Percentiles rank a stretch among this genome's conserved stretches.
Conservation (phyloP, 2,113 vertebrate species). For the Tringa solitaria region DNA sequence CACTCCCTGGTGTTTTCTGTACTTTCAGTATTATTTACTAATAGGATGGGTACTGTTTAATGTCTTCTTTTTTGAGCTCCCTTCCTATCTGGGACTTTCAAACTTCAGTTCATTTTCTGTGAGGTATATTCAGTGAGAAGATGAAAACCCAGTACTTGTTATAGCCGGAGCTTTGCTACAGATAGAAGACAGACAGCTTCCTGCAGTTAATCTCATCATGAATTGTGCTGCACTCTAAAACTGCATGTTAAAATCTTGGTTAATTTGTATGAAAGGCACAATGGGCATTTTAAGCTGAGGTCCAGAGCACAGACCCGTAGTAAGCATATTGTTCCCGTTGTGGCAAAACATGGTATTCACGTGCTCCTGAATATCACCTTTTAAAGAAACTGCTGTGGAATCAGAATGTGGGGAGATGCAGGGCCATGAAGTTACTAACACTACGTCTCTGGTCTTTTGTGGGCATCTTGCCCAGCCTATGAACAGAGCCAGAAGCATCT, state of each 20-base stretch:
- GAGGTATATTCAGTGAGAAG: background rate
- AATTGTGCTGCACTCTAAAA: background rate
- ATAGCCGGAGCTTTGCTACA: background rate
- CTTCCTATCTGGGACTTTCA: background rate
- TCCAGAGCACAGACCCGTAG: background rate
- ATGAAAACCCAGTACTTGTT: background rate
- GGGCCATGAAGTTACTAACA: background rate
- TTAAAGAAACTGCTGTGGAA: background rate
- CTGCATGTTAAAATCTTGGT: background rate
- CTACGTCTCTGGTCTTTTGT: background rate
- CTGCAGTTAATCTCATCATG: background rate
- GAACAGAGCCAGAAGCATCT: background rate
- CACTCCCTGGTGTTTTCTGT: background rate
- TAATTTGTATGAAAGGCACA: background rate
- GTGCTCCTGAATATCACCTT: background rate
- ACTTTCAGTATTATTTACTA: background rate
- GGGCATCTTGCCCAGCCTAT: background rate
- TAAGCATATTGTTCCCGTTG: background rate
- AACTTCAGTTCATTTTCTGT: background rate
- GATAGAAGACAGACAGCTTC: background rate
- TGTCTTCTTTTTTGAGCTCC: background rate
- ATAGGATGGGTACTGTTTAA: background rate
- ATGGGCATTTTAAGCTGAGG: background rate
- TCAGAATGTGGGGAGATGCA: background rate
- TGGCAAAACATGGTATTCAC: background rate